A percentile compares a stretch with the other conserved stretches of the same genome.
phyloP scores from a whole-genome alignment of 2,797 vertebrate species.

The Gallinago stenura region DNA sequence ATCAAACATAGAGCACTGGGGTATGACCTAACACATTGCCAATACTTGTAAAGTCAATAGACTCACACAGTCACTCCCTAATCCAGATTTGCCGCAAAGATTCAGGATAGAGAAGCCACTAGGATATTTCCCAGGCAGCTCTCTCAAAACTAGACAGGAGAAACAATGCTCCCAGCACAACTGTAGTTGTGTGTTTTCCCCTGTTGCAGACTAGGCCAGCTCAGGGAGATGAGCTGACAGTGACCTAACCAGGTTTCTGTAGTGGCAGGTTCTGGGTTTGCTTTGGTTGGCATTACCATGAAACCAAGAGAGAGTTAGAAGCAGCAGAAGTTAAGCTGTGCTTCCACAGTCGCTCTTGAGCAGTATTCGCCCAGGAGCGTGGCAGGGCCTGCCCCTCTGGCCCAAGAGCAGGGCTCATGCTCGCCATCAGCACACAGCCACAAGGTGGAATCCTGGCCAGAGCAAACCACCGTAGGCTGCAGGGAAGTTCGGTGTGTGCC shows the following conservation, averaged over 20 bases:
- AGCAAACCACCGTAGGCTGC: rapidly evolving
- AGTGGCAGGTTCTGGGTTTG: not conserved
- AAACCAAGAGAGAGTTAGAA: rapidly evolving
- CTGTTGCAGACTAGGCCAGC: not conserved
- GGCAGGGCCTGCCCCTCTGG: not conserved
- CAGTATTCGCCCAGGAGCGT: not conserved
- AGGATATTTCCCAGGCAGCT: not conserved
- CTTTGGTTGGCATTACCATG: not conserved
- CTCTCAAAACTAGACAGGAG: not conserved
- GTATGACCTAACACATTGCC: not conserved
- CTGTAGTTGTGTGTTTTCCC: not conserved
- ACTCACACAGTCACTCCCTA: not conserved
- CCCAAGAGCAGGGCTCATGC: rapidly evolving
- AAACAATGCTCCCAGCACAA: not conserved
- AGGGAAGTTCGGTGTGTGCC: rapidly evolving
- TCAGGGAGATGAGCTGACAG: not conserved
- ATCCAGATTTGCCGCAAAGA: not conserved
- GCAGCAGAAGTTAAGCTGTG: not conserved
- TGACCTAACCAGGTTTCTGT: not conserved
- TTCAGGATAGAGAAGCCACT: not conserved
- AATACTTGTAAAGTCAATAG: not conserved
- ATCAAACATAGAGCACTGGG: not conserved
- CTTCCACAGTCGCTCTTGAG: not conserved
- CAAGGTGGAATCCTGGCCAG: not conserved
- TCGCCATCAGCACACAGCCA: not conserved